These are phyloP conservation scores for Crioceris asparagi DNA, from an alignment of 2,888 invertebrate genomes.

Conservation along the genomic window DNA sequence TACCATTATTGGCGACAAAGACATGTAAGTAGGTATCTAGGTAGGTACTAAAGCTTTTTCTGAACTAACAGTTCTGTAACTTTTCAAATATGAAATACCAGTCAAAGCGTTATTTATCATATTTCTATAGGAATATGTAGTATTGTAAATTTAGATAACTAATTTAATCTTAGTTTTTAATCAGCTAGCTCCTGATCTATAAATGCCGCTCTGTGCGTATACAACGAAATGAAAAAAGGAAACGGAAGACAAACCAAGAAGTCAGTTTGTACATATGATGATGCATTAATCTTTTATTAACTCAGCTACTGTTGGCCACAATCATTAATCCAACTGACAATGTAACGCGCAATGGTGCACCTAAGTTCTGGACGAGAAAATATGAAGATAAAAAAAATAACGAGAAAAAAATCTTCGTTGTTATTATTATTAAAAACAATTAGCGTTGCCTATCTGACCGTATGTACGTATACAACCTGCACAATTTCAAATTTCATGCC, in stretches of 20 bases:
- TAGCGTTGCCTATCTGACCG: constrained; percentile 24
- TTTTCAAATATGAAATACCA: too few species aligned
- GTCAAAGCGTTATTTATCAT: too few species aligned
- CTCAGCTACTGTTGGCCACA: constrained; percentile 29
- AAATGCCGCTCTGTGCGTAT: too few species aligned
- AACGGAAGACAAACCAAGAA: constrained; percentile 24
- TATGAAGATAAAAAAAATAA: constrained; percentile 20
- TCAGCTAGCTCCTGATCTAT: too few species aligned
- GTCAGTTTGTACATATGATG: constrained; percentile 18
- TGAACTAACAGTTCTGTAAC: too few species aligned
- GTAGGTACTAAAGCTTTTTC: too few species aligned
- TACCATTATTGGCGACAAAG: too few species aligned
- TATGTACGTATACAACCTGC: constrained; percentile 24
- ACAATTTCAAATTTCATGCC: constrained; percentile 40
- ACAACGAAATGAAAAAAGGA: constrained; percentile 11
- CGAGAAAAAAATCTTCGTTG: constrained; percentile 19
- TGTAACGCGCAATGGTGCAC: constrained; percentile 11
- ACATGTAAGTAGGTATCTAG: too few species aligned
- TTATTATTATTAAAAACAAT: constrained; percentile 27
- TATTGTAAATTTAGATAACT: too few species aligned
- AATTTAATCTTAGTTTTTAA: too few species aligned
- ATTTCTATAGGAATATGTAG: too few species aligned
- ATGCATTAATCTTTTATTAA: constrained; percentile 29
- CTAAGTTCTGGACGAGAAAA: neutral
- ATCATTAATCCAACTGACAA: constrained; percentile 30